Conservation (phyloP, 2,113 vertebrate genomes). For the Ia io region DNA sequence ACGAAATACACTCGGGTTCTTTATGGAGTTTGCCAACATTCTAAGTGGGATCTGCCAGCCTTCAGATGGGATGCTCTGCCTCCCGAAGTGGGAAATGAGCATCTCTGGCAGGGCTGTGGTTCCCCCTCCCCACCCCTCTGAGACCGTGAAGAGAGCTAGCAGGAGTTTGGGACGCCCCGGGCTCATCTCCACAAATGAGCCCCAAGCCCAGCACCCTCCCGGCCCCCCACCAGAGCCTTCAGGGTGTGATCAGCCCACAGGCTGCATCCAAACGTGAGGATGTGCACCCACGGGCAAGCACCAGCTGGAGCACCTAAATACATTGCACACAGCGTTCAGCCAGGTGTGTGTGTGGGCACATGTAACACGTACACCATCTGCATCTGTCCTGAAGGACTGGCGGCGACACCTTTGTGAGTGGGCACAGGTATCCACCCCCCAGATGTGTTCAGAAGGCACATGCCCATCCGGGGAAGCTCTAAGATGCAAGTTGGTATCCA, state of each 20-base stretch:
- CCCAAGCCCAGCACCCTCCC: neutral
- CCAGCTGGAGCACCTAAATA: neutral
- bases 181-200: neutral
- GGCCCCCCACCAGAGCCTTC: neutral
- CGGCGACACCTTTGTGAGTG: neutral
- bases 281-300: rapidly evolving
- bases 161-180: neutral
- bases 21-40: constrained; percentile 4
- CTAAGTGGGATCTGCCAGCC: neutral
- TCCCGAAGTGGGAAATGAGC: neutral
- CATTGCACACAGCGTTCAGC: rapidly evolving
- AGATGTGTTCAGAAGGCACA: neutral
- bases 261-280: neutral
- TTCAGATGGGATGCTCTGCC: constrained; percentile 7
- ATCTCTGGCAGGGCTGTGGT: neutral
- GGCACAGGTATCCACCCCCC: neutral
- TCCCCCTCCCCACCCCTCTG: neutral
- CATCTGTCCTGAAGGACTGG: neutral
- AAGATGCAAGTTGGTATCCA: neutral
- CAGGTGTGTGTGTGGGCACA: neutral
- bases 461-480: neutral
- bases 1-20: neutral
- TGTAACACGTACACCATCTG: neutral
- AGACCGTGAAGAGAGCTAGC: neutral
- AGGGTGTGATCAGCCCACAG: neutral